phyloP scores from a whole-genome alignment of 1,140 invertebrate species.

The Trachymyrmex cornetzi region DNA sequence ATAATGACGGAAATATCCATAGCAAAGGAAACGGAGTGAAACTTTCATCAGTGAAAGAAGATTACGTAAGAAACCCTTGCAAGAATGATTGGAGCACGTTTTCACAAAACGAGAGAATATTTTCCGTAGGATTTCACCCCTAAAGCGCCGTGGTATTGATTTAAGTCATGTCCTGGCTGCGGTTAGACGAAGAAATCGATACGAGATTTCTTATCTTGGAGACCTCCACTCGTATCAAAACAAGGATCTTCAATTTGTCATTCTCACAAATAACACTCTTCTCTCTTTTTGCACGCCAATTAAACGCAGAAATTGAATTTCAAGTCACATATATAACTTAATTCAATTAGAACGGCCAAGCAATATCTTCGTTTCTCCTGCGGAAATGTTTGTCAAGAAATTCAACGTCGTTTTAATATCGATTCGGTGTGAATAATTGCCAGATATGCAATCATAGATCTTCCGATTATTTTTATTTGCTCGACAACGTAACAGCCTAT shows the following conservation, averaged over 20 bases:
- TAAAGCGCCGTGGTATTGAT: neutral
- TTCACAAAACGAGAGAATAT: slow-evolving; percentile 31
- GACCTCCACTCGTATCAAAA: slow-evolving; percentile 18
- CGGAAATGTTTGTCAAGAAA: slow-evolving; percentile 22
- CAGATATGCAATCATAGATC: slow-evolving; percentile 18
- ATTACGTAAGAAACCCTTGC: slow-evolving; percentile 3
- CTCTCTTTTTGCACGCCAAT: slow-evolving; percentile 10
- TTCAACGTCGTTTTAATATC: neutral
- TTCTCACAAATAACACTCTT: neutral
- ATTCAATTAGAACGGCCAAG: slow-evolving; percentile 38
- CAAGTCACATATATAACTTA: slow-evolving; percentile 1
- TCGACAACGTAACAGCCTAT: neutral
- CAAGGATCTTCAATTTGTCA: slow-evolving; percentile 19
- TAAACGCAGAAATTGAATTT: slow-evolving; percentile 37
- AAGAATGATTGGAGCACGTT: slow-evolving; percentile 15
- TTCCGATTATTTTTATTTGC: slow-evolving; percentile 35
- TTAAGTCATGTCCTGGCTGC: neutral
- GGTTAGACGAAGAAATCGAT: slow-evolving; percentile 35
- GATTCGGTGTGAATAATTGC: slow-evolving; percentile 14
- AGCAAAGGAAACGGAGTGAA: slow-evolving; percentile 23
- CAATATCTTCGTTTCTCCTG: slow-evolving; percentile 1
- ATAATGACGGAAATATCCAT: too few species aligned
- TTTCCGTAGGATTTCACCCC: slow-evolving; percentile 1
- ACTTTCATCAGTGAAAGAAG: slow-evolving; percentile 2
- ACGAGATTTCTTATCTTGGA: neutral